These are phyloP conservation scores for Oenanthe melanoleuca DNA, from an alignment of 2,113 vertebrate genomes.

Conservation along the genomic window DNA sequence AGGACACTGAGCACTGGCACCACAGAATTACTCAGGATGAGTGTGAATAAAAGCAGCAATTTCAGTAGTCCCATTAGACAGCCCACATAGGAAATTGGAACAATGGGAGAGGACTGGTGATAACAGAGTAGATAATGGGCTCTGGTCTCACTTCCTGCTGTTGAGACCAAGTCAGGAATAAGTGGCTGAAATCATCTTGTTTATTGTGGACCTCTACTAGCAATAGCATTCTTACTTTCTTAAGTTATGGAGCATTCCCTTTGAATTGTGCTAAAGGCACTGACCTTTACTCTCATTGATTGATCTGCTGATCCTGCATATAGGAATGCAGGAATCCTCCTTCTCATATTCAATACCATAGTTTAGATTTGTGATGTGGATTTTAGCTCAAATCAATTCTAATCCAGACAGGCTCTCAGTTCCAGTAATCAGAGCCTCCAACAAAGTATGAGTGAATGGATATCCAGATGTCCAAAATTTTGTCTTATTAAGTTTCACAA, in stretches of 20 bases:
- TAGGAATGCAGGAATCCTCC: background rate
- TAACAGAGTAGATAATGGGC: background rate
- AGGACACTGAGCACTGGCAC: background rate
- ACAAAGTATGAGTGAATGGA: background rate
- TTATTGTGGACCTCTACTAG: background rate
- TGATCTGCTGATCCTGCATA: background rate
- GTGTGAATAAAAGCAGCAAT: background rate
- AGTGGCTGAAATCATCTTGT: background rate
- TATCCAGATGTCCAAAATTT: background rate
- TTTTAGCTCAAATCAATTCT: background rate
- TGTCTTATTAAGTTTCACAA: background rate
- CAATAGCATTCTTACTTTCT: background rate
- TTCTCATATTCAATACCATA: background rate
- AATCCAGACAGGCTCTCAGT: fast-evolving
- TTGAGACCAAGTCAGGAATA: background rate
- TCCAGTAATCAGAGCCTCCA: background rate
- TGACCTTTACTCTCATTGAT: background rate
- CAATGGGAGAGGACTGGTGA: background rate
- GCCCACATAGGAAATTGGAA: background rate
- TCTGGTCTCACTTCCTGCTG: background rate
- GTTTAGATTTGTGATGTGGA: background rate
- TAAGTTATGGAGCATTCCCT: background rate
- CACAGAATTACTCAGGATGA: background rate
- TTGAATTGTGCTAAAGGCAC: background rate
- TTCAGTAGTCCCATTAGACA: background rate